Conservation (phyloP, 2,797 vertebrate genomes). For the Labroides dimidiatus region DNA sequence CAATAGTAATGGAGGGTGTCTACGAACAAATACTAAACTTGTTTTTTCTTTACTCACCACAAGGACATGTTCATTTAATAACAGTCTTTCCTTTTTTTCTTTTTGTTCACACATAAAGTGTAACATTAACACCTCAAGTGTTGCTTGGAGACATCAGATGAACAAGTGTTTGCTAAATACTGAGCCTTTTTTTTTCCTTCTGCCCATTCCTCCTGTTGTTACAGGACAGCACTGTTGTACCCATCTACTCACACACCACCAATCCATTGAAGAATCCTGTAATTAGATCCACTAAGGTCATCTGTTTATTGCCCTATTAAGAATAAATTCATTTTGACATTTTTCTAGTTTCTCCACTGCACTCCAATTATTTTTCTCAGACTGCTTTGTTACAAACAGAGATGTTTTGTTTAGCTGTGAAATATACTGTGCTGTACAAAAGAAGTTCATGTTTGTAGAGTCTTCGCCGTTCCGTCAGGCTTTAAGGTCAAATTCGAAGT, state of each 20-base stretch:
- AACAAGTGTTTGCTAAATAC: constrained; percentile 2
- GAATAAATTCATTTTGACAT: not conserved
- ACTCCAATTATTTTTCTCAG: not conserved
- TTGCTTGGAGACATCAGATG: constrained; percentile 5
- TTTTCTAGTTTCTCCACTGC: not conserved
- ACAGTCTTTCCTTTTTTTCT: not conserved
- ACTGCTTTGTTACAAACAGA: not conserved
- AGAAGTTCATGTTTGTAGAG: not conserved
- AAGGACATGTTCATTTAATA: not conserved
- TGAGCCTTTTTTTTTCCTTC: not conserved
- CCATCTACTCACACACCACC: not conserved
- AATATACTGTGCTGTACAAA: not conserved
- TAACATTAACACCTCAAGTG: constrained; percentile 4
- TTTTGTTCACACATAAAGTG: not conserved
- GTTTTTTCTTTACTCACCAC: not conserved
- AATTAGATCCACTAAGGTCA: not conserved
- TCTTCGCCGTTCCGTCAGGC: not conserved
- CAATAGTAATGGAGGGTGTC: not conserved
- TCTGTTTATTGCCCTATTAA: not conserved
- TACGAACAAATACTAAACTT: not conserved
- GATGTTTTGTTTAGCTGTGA: not conserved
- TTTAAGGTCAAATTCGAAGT: not conserved
- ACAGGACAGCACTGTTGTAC: not conserved
- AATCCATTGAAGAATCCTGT: not conserved
- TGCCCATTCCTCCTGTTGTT: not conserved